Evolutionary conservation across 2,888 invertebrate genomes (phyloP).

Genomic region (Zeuzera pyrina): DNA sequence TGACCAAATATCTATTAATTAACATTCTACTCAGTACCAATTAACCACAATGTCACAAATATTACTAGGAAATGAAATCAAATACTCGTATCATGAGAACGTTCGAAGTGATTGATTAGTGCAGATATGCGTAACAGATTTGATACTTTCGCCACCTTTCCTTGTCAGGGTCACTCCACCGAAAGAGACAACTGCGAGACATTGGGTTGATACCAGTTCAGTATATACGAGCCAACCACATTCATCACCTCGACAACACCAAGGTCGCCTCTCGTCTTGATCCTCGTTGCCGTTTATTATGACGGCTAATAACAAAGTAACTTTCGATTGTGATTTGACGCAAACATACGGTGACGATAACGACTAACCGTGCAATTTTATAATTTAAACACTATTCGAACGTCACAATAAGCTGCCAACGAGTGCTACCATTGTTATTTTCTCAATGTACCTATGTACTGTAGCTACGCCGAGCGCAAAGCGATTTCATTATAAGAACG

Average conservation of each 20-base stretch:
- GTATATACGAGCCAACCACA: constrained; percentile 28
- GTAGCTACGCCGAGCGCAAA: constrained; percentile 27
- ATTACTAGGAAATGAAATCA: background rate
- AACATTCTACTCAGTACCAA: too few relatives aligned
- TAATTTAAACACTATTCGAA: constrained; percentile 25
- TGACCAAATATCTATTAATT: too few relatives aligned
- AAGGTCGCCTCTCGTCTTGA: constrained; percentile 27
- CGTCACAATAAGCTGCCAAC: constrained; percentile 30
- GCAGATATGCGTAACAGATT: constrained; percentile 35
- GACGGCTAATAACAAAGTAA: constrained; percentile 25
- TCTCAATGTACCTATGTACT: constrained; percentile 11
- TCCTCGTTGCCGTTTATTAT: background rate
- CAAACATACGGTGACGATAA: constrained; percentile 22
- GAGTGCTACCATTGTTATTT: constrained; percentile 36
- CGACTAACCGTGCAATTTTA: constrained; percentile 22
- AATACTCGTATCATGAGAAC: constrained; percentile 14
- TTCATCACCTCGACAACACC: constrained; percentile 30
- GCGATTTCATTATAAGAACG: constrained; percentile 33
- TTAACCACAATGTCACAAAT: background rate
- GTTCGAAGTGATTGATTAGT: constrained; percentile 32
- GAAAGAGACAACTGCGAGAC: constrained; percentile 26
- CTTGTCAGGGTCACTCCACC: constrained; percentile 50
- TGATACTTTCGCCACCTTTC: constrained; percentile 64
- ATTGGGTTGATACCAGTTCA: constrained; percentile 31
- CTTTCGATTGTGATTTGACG: constrained; percentile 25